phyloP scores from a whole-genome alignment of 2,888 invertebrate species.

The Terebella lapidaria region DNA sequence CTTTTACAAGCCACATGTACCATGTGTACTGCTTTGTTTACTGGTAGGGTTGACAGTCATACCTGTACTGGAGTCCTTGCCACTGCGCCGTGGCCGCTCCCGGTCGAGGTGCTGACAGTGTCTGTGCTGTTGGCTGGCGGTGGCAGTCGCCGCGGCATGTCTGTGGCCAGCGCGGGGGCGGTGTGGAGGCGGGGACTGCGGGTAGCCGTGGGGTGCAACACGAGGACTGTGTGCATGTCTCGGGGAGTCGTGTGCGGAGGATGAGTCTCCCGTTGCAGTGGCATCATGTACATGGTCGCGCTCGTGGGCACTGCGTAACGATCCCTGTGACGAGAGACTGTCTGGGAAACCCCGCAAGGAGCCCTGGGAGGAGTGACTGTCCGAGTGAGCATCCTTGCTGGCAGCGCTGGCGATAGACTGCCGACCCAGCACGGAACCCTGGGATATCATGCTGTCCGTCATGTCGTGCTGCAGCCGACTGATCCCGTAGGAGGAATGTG shows the following conservation, averaged over 20 bases:
- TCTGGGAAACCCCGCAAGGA: slow-evolving; percentile 55
- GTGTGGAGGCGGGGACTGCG: background rate
- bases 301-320: slow-evolving; percentile 30
- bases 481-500: slow-evolving; percentile 41
- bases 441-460: slow-evolving; percentile 35
- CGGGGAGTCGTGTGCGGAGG: background rate
- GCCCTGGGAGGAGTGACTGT: slow-evolving; percentile 58
- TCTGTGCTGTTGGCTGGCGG: no score
- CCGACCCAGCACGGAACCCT: slow-evolving; percentile 19
- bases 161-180: background rate
- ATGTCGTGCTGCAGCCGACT: slow-evolving; percentile 21
- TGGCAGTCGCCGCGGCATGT: no score
- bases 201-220: no score
- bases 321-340: slow-evolving; percentile 46
- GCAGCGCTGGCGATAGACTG: background rate
- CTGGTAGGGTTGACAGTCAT: no score
- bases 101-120: no score
- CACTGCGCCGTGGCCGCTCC: no score
- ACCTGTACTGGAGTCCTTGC: no score
- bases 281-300: background rate
- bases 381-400: slow-evolving; percentile 29
- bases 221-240: background rate
- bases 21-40: no score
- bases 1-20: no score
- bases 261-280: background rate